Conservation (phyloP, 1,140 invertebrate species). For the Rhagoletis pomonella region DNA sequence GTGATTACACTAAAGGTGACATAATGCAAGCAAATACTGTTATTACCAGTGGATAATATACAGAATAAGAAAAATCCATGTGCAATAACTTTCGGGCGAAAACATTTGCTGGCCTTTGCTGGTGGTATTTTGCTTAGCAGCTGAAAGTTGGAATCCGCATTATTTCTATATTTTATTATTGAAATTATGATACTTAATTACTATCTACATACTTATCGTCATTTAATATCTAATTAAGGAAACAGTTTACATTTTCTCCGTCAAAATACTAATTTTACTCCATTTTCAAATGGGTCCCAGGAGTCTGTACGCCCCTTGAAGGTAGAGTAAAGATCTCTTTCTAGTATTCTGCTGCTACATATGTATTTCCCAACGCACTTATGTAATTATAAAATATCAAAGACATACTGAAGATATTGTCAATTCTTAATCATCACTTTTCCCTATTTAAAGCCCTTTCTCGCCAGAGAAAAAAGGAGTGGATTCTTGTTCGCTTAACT, state of each 20-base stretch:
- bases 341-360: too few relatives aligned
- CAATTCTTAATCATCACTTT: neutral
- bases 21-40: conserved; percentile 30
- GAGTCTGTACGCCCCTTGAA: too few relatives aligned
- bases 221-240: too few relatives aligned
- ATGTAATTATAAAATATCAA: neutral
- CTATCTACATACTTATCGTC: too few relatives aligned
- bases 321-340: too few relatives aligned
- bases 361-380: neutral
- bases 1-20: conserved; percentile 61
- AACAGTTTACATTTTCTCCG: too few relatives aligned
- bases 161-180: too few relatives aligned
- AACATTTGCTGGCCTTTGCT: neutral
- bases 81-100: neutral
- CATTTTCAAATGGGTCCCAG: too few relatives aligned
- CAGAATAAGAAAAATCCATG: too few relatives aligned
- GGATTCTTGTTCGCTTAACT: neutral
- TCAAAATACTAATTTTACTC: too few relatives aligned
- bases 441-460: neutral
- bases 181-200: too few relatives aligned
- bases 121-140: neutral
- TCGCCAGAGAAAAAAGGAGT: neutral
- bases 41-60: neutral
- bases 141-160: neutral
- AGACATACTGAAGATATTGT: neutral